Conservation (phyloP, 2,797 vertebrate genomes). For the Rhinogobio ventralis region DNA sequence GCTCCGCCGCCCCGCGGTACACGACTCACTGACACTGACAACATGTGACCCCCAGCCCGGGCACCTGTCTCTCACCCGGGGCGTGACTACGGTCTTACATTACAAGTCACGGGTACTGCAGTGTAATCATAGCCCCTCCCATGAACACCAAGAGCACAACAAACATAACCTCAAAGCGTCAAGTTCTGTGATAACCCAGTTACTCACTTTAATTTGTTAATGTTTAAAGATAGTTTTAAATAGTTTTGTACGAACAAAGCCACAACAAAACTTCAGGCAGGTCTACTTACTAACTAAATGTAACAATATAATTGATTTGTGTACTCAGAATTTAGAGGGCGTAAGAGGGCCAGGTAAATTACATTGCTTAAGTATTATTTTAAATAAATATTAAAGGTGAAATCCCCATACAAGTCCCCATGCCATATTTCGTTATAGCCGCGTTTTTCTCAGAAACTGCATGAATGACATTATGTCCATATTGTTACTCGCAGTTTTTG, state of each 20-base stretch:
- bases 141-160: conserved; percentile 57
- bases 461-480: neutral
- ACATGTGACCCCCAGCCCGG: conserved; percentile 60
- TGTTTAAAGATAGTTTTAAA: neutral
- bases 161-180: neutral
- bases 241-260: neutral
- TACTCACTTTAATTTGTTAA: neutral
- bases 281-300: neutral
- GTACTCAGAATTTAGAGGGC: neutral
- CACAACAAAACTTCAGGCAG: neutral
- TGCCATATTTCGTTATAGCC: neutral
- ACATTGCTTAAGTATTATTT: neutral
- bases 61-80: conserved; percentile 80
- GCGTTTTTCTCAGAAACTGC: neutral
- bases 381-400: neutral
- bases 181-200: neutral
- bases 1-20: conserved; percentile 61
- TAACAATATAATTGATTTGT: neutral
- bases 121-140: conserved; percentile 76
- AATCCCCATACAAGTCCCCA: neutral
- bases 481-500: too few relatives aligned
- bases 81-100: conserved; percentile 74
- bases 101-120: conserved; percentile 79
- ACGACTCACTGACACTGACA: conserved; percentile 68
- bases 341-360: neutral